Base-by-base conservation (phyloP, 2,113 vertebrate species). In the Boleophthalmus pectinirostris region DNA sequence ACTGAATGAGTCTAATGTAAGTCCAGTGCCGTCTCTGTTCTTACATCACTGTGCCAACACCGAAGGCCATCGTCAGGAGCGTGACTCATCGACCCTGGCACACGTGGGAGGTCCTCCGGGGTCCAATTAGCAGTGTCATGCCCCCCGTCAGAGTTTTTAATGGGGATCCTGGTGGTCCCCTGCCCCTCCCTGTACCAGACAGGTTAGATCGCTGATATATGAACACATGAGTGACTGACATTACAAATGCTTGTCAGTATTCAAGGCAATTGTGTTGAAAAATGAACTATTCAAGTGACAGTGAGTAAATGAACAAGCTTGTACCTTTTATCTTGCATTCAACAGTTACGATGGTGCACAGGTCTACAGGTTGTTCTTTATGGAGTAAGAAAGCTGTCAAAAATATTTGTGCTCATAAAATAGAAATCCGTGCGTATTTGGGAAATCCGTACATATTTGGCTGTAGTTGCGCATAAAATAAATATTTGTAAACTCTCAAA, bases 71-170 rank as follows among this genome's bases (percentile, higher is more conserved):
- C 29, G 4, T 38, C 35, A 64, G 61, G 33, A 21, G 61, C 61
- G 20, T 64, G 61, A 64, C 61, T 64, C 33, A 64, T 38, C 33
- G 33, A 38, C 33, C 61, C 20, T 64, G 61, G 29, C 61, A 64
- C 29, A 64, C 33, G 61, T 64, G 33, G 61, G 61, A 64, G 29
- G 33, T 43, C 35, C 61, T 64, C 61, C 20, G 38, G 61, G 61
- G 61, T n/a, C 61, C 33, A 64, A 64, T 64, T 64, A 64, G 61
- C 61, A 20, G 20, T 38, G 61, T 38, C 61, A 64, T 20, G 43
- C 56, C 61, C 33, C 38, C 33, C 38, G 61, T 43, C 33, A 21
- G 29, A 21, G 29, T 18, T 2, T 64, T 64, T 64, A 64, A 64
- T 12, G 18, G 35, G 33, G 20, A 21, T 64, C 8, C 61, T 43